Evolutionary conservation across 2,113 vertebrate species (phyloP).

Genomic region (Saimiri boliviensis): DNA sequence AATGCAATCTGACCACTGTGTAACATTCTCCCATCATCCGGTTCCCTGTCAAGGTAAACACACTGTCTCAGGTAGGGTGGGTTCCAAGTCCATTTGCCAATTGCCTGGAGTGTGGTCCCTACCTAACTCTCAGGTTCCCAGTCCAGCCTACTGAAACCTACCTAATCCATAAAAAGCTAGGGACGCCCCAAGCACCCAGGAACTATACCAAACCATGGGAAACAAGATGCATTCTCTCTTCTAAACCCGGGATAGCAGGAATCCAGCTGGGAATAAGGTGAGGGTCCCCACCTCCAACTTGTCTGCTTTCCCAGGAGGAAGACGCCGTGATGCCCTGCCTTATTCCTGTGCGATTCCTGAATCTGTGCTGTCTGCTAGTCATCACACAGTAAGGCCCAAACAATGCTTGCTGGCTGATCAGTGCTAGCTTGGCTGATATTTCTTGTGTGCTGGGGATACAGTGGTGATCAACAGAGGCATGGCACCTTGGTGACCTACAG

Average conservation of each 20-base stretch:
- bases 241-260: background rate
- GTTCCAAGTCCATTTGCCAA: background rate
- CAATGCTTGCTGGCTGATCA: background rate
- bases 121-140: background rate
- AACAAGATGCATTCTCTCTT: background rate
- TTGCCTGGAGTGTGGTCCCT: background rate
- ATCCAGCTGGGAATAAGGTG: background rate
- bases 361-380: rapidly evolving
- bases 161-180: background rate
- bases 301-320: background rate
- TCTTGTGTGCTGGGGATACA: background rate
- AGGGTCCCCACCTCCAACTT: background rate
- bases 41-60: background rate
- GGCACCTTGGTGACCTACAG: background rate
- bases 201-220: background rate
- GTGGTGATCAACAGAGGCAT: background rate
- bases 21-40: background rate
- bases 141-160: background rate
- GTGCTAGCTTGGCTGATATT: background rate
- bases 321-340: rapidly evolving
- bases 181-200: background rate
- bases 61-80: background rate
- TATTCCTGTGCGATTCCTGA: background rate
- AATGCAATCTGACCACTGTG: background rate
- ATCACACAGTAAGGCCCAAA: background rate